Evolutionary conservation across 1,140 invertebrate species (phyloP), one percentile per base, ranked within the genome.

Genomic region (Eurosta solidaginis): DNA sequence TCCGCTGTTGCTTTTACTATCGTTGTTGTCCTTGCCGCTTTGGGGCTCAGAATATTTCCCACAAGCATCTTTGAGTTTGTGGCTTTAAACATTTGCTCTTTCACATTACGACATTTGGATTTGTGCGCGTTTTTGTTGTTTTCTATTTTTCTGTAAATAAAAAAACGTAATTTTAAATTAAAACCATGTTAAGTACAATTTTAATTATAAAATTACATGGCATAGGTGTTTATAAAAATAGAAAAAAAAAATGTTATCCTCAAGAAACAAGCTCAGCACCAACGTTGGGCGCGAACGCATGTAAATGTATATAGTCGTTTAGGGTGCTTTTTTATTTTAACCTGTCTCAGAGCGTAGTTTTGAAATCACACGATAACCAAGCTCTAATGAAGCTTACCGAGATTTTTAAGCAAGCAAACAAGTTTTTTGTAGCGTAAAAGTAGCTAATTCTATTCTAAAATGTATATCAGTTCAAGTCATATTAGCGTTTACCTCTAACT

Each of bases 31-130:
- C 20, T 12, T n/a, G 50, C 27, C 14, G 25, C 14, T 20, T 20
- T 25, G 27, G 17, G 36, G 59, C 59, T 40, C 22, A 9, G 33
- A 14, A 40, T 33, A 68, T 68, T 68, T 40, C n/a, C 33, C 59
- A 68, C n/a, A 42, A 68, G 59, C 33, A 36, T 68, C 33, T 68
- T 68, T 68, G 59, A 68, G 33, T 68, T 40, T 12, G 59, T 10
- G 59, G n/a, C 59, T 29, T 22, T 27, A 17, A 29, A n/a, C 54
- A n/a, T 59, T 59, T 59, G 54, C 54, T 27, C 54, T 12, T n/a
- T 68, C 33, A 10, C 33, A 68, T 68, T 68, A 36, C 40, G 36
- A 40, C 33, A 40, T 36, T 68, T n/a, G n/a, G n/a, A 7, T 36
- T 68, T 40, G 33, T n/a, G n/a, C 9, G 4, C 40, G 7, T 40